Evolutionary conservation across 1,140 invertebrate genomes (phyloP), one percentile per base, ranked within the genome.

Genomic region (Brachionus angularis): DNA sequence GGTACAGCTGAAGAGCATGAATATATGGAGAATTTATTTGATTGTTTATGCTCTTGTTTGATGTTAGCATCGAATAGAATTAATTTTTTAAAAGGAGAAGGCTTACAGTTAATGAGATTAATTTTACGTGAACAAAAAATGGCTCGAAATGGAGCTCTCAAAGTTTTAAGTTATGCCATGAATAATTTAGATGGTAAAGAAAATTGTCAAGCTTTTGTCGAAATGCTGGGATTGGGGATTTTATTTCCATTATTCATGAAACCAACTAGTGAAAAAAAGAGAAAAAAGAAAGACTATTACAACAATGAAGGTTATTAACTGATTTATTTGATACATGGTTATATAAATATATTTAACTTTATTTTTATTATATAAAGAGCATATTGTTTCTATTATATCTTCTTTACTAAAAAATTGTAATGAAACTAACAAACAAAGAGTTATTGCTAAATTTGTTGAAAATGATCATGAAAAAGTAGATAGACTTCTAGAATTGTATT

Each of bases 221-320:
- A 99, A 78, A 98, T 98, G 75, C 85, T 98, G 1, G 96, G 96
- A 0, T 84, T 99, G 7, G 83, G 94, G 31, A 96, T 92, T 1
- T 89, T 98, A 61, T 98, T 99, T 82, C 95, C 96, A 1, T 82
- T 99, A 0, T 98, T 98, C 78, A 98, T 98, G 95, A 95, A 96
- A 84, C 97, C 95, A 0, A 94, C 94, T 3, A 91, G 89, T 89
- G 75, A 87, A 34, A 27, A 34, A 55, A 73, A 71, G 8, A 44
- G 21, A 39, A 39, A 44, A 39, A 49, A 42, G 18, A 44, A 55
- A 52, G 34, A 46, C 36, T 31, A 34, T 34, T n/a, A 71, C 21
- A 47, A 55, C 14, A 44, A 71, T 47, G 70, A 71, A 23, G 70
- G 70, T 71, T 12, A 21, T 3, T 25, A 34, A n/a, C n/a, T n/a